Evolutionary conservation across 2,888 invertebrate genomes (phyloP), one percentile per base, ranked within the genome.

Genomic region (Thumatha senex): DNA sequence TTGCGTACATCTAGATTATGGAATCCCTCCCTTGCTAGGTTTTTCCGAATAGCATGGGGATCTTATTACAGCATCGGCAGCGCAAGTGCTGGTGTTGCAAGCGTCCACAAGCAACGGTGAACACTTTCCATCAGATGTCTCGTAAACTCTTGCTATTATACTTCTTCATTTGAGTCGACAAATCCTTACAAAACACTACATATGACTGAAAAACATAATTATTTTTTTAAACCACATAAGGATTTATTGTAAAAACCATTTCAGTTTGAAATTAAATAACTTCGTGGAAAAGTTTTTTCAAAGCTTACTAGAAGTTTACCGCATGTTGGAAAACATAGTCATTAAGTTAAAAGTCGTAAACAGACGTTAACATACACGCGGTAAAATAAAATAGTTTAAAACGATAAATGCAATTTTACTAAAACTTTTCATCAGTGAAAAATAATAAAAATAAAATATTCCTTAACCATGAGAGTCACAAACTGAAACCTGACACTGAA

Each of bases 241-340:
- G 31, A 31, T 31, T 46, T 46, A 29, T 38, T 31, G 31, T 31
- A 8, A 31, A 15, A 2, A 18, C 24, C 18, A n/a, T 46, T 46
- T 31, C 12, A 45, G n/a, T n/a, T 18, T 10, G 47, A 45, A 47
- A 39, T 8, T 8, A 41, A 14, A 52, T 35, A 35, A 34, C 39
- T 58, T 48, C 36, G 36, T 2, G 8, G 51, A 55, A 55, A 33
- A 11, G 38, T 13, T 43, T 46, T 58, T 59, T 46, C 52, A 60
- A 52, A 40, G 40, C 48, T 15, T 46, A 35, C 38, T 33, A 18
- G 18, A 13, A 33, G 29, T 43, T 54, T 50, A 40, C 53, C 29
- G 45, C 11, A 29, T 56, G 24, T 42, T 33, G 14, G 33, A 18
- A 54, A 60, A 51, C 38, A 31, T 39, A 29, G 9, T 40, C 24